Conservation (phyloP, 2,113 vertebrate genomes). For the Capreolus pygargus region DNA sequence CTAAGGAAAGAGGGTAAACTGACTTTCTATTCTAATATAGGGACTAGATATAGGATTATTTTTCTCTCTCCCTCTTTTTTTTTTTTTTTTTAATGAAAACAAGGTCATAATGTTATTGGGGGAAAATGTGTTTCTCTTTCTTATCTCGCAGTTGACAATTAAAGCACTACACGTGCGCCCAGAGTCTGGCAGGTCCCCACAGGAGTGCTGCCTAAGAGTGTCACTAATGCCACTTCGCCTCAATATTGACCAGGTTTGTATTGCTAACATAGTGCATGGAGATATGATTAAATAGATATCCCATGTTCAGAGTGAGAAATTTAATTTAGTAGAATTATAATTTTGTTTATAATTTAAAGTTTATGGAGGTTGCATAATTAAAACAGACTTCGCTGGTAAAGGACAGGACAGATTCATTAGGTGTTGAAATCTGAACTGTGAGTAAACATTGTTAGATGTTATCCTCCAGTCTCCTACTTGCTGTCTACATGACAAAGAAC, state of each 20-base stretch:
- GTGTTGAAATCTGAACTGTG: not conserved
- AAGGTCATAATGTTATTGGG: not conserved
- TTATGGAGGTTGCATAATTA: too few relatives aligned
- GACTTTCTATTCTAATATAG: not conserved
- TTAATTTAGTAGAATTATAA: too few relatives aligned
- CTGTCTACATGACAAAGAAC: rapidly evolving
- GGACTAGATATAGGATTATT: not conserved
- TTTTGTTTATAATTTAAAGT: not conserved
- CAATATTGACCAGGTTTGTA: conserved; percentile 96
- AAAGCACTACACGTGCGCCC: conserved; percentile 95
- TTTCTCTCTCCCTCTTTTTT: not conserved
- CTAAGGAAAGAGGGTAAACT: not conserved
- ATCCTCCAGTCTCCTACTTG: not conserved
- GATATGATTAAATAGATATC: rapidly evolving
- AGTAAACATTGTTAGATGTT: not conserved
- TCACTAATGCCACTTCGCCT: conserved; percentile 97
- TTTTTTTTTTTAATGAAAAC: not conserved
- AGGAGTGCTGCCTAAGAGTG: conserved; percentile 95
- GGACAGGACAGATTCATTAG: not conserved
- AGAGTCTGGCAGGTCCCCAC: conserved; percentile 91
- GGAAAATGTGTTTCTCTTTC: not conserved
- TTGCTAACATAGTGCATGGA: rapidly evolving
- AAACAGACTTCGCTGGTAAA: not conserved
- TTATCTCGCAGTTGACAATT: conserved; percentile 87
- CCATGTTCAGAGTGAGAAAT: not conserved